phyloP scores from a whole-genome alignment of 2,113 vertebrate genomes.

The Corythornis madagascariensis region DNA sequence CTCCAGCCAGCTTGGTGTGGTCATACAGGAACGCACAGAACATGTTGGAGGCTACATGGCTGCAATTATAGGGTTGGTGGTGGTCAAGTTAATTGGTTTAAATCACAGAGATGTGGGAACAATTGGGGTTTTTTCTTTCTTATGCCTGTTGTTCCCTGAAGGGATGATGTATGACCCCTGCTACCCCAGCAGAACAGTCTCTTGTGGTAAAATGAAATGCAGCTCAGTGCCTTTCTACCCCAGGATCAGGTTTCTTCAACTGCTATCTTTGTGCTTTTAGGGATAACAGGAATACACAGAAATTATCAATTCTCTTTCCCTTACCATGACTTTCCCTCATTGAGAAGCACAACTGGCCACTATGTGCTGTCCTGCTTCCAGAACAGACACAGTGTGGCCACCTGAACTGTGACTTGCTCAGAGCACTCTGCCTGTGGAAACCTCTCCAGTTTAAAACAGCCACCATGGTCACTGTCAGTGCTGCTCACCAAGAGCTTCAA shows the following conservation, averaged over 20 bases:
- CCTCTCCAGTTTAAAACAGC: not conserved
- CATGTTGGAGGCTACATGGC: not conserved
- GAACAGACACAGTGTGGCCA: not conserved
- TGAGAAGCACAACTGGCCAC: not conserved
- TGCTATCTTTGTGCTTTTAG: not conserved
- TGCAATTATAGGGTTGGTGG: conserved; percentile 22
- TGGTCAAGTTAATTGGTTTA: conserved; percentile 22
- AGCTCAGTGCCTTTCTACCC: not conserved
- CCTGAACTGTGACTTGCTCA: not conserved
- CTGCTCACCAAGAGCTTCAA: not conserved
- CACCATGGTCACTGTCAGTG: not conserved
- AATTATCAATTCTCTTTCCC: not conserved
- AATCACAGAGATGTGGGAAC: not conserved
- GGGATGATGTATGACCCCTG: not conserved
- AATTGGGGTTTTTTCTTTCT: not conserved
- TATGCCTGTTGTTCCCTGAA: conserved; percentile 27
- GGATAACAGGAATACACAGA: not conserved
- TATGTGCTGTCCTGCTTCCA: not conserved
- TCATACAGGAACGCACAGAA: not conserved
- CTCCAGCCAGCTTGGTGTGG: not conserved
- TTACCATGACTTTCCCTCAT: not conserved
- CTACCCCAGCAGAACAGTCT: not conserved
- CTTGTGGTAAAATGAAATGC: rapidly evolving
- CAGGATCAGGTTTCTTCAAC: not conserved
- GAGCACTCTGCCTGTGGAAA: not conserved